A percentile compares a stretch with the other conserved stretches of the same genome.
Evolutionary conservation across 2,113 vertebrate species (phyloP).

Genomic region (Takifugu flavidus): DNA sequence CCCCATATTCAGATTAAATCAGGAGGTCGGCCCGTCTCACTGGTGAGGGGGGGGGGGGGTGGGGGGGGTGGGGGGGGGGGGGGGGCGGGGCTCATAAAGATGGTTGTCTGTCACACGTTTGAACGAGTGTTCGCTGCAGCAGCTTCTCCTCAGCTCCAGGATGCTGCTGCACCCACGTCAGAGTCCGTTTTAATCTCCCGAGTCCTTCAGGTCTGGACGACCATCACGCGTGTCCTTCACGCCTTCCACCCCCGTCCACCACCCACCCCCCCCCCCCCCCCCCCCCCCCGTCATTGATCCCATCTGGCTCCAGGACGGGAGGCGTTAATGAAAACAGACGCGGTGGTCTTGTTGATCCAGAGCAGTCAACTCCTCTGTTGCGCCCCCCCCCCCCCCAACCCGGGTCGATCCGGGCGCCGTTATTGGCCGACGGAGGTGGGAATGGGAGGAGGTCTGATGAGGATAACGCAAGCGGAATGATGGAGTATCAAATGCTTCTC

Average conservation of each 20-base stretch:
- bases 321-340: slow-evolving; percentile 35
- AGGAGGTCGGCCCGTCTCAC: no score
- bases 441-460: slow-evolving; percentile 6
- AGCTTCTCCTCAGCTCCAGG: no score
- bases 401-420: slow-evolving; percentile 10
- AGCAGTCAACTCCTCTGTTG: slow-evolving; percentile 31
- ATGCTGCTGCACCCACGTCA: no score
- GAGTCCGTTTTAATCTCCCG: slow-evolving; percentile 70
- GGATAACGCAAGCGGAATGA: slow-evolving; percentile 12
- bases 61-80: no score
- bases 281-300: slow-evolving; percentile 24
- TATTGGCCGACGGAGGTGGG: slow-evolving; percentile 41
- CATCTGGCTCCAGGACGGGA: neutral
- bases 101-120: no score
- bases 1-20: no score
- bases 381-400: neutral
- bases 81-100: no score
- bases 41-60: no score
- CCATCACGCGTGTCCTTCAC: slow-evolving; percentile 61
- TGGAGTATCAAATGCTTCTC: neutral
- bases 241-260: slow-evolving; percentile 40
- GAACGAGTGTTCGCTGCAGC: no score
- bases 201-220: slow-evolving; percentile 67
- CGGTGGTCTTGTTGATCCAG: slow-evolving; percentile 19
- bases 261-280: slow-evolving; percentile 13